phyloP scores from a whole-genome alignment of 2,113 vertebrate species.

The Suricata suricatta region DNA sequence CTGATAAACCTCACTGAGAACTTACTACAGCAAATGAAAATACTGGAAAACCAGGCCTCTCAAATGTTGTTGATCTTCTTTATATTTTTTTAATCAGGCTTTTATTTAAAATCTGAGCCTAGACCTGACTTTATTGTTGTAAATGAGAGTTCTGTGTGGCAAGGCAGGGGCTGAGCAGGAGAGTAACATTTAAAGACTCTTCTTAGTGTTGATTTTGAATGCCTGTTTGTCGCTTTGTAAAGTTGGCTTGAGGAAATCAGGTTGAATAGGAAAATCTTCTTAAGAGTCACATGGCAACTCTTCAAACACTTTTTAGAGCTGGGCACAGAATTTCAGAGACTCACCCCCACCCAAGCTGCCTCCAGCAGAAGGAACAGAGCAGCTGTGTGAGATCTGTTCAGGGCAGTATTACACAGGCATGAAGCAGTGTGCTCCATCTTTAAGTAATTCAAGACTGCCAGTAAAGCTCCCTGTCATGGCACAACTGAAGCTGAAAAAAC shows the following conservation, averaged over 20 bases:
- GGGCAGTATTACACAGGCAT: background rate
- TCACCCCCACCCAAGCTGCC: background rate
- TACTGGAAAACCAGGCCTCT: background rate
- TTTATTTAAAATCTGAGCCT: background rate
- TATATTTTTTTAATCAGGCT: background rate
- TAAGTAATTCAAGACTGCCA: background rate
- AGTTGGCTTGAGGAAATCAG: background rate
- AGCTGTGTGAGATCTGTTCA: background rate
- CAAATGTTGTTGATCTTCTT: background rate
- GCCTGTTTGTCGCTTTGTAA: background rate
- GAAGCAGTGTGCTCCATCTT: background rate
- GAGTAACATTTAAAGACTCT: background rate
- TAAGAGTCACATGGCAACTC: background rate
- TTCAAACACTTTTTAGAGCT: background rate
- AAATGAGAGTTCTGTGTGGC: background rate
- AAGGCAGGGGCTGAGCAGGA: background rate
- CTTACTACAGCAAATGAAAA: background rate
- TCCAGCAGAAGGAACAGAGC: background rate
- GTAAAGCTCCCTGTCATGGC: background rate
- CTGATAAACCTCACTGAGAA: slow-evolving; percentile 27
- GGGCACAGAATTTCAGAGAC: background rate
- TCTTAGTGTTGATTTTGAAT: background rate
- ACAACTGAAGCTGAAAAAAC: background rate
- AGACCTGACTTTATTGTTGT: background rate
- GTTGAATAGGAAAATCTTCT: background rate